Percentiles rank a stretch among this genome's conserved stretches.
Conservation (phyloP, 35 echinoderm and acorn worm genomes). For the Diadema setosum region DNA sequence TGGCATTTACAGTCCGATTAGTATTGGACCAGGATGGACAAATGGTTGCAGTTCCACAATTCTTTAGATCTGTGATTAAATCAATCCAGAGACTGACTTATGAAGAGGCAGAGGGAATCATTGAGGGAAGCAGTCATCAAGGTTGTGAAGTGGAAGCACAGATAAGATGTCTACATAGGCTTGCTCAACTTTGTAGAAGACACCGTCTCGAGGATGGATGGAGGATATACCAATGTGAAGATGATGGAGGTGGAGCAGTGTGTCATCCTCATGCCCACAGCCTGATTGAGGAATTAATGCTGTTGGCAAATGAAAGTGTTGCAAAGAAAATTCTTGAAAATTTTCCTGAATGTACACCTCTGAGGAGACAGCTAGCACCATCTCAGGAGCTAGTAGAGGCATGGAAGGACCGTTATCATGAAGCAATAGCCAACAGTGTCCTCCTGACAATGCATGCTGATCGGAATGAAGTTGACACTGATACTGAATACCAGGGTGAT, state of each 20-base stretch:
- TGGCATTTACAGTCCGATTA: conserved; percentile 73
- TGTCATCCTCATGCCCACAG: conserved; percentile 40
- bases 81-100: conserved; percentile 59
- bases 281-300: conserved; percentile 66
- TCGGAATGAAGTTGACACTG: not conserved
- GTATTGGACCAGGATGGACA: conserved; percentile 45
- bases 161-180: conserved; percentile 11
- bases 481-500: not conserved
- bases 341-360: conserved; percentile 37
- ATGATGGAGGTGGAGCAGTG: conserved; percentile 9
- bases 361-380: conserved; percentile 68
- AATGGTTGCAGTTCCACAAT: not conserved
- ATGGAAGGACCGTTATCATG: conserved; percentile 7
- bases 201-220: conserved; percentile 27
- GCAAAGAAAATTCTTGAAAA: conserved; percentile 39
- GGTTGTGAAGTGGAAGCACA: not conserved
- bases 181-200: conserved; percentile 22
- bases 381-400: conserved; percentile 12
- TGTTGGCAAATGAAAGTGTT: conserved; percentile 60
- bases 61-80: conserved; percentile 53
- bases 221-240: conserved; percentile 19
- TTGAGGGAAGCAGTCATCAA: not conserved
- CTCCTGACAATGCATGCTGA: not conserved
- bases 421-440: not conserved
- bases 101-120: conserved; percentile 56